phyloP scores from a whole-genome alignment of 2,888 invertebrate species.

The Chloromyia formosa region DNA sequence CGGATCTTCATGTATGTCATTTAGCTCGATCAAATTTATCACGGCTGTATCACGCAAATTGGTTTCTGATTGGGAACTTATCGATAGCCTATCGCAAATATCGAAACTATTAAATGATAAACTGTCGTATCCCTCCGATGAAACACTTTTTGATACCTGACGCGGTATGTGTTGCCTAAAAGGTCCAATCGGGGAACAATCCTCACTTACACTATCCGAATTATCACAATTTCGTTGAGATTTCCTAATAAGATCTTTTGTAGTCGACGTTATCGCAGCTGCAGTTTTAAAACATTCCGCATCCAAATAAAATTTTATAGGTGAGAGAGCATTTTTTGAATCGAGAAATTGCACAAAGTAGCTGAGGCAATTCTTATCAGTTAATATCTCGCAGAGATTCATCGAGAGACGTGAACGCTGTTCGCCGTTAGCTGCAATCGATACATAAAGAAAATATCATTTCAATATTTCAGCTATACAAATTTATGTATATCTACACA shows the following conservation, averaged over 20 bases:
- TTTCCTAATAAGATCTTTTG: constrained; percentile 42
- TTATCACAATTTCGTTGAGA: constrained; percentile 37
- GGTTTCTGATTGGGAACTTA: constrained; percentile 47
- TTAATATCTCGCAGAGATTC: constrained; percentile 77
- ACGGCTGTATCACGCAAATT: constrained; percentile 46
- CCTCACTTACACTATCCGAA: constrained; percentile 41
- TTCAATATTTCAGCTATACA: too few species aligned
- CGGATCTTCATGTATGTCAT: constrained; percentile 49
- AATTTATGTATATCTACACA: too few species aligned
- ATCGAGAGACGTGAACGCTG: constrained; percentile 71
- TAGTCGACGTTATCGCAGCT: constrained; percentile 48
- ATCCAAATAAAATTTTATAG: constrained; percentile 81
- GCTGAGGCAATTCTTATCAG: constrained; percentile 80
- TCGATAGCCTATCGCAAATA: constrained; percentile 48
- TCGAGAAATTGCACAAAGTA: constrained; percentile 90
- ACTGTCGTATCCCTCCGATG: constrained; percentile 46
- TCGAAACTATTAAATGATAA: constrained; percentile 47
- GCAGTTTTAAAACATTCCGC: constrained; percentile 73
- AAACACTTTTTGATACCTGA: constrained; percentile 29
- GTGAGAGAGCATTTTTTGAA: constrained; percentile 71
- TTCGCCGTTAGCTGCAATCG: constrained; percentile 57
- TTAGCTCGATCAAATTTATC: constrained; percentile 21
- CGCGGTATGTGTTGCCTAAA: not conserved
- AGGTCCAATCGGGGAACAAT: constrained; percentile 18
- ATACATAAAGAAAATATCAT: not conserved